Evolutionary conservation across 1,140 invertebrate genomes (phyloP), one percentile per base, ranked within the genome.

Genomic region (Ruditapes philippinarum): DNA sequence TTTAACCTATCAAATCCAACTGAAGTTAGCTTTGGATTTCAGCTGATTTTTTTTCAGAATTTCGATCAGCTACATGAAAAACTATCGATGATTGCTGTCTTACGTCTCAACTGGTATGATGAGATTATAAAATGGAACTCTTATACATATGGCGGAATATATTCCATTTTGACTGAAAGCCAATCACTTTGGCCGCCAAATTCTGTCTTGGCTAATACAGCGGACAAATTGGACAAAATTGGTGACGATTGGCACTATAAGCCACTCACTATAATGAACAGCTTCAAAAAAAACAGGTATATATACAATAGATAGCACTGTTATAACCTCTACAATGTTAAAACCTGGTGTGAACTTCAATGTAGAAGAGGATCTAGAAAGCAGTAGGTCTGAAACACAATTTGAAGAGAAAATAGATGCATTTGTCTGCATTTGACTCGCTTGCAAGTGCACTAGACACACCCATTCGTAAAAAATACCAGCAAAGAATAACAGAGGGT

Each of bases 61-160:
- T 60, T 82, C 22, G 80, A 82, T 31, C 57, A 82, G 45, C 40
- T 70, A 14, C n/a, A n/a, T 42, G n/a, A 68, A 42, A 68, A 33
- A 42, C 22, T 82, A 12, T 22, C 51, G 0, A 42, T 82, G 12
- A 25, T 33, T 9, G 62, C 51, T 14, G 12, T 45, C n/a, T 19
- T 82, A 25, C 25, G 22, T 70, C 28, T 82, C 25, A 12, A 28
- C 3, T 82, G 80, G 80, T 42, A 19, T 5, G 80, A 82, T 42
- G 38, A 68, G 42, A 12, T 28, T 9, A 65, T 82, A 19, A 45
- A 25, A 49, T 82, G 80, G 80, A 82, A 82, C 42, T 42, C 80
- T 11, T 38, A 2, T 65, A 38, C 38, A 1, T 82, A 82, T 33
- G 80, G 80, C 7, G 62, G 57, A n/a, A n/a, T 68, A 25, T n/a